Conservation (phyloP, 2,113 vertebrate species). For the Mus spicilegus region DNA sequence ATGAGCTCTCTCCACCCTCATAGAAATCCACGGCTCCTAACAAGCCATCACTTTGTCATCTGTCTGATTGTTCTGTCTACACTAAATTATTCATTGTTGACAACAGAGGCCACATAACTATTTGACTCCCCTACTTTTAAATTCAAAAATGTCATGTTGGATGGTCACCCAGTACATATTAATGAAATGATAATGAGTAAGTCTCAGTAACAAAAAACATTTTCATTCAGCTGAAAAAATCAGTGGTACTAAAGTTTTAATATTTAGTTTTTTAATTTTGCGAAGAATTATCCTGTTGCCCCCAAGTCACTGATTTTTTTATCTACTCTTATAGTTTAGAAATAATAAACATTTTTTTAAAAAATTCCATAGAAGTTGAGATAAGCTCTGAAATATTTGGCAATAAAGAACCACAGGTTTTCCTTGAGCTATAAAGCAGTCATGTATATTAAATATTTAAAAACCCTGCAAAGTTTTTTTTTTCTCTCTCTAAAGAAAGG, state of each 20-base stretch:
- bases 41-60: not conserved
- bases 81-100: constrained; percentile 40
- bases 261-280: constrained; percentile 60
- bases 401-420: constrained; percentile 67
- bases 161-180: constrained; percentile 1
- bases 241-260: constrained; percentile 41
- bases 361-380: constrained; percentile 41
- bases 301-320: constrained; percentile 45
- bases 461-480: constrained; percentile 45
- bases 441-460: constrained; percentile 79
- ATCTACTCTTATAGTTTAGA: constrained; percentile 64
- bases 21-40: not conserved
- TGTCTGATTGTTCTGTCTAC: not conserved
- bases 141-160: not conserved
- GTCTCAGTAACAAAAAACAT: not conserved
- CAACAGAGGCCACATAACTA: not conserved
- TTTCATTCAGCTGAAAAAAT: constrained; percentile 34
- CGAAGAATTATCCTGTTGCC: constrained; percentile 53
- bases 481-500: constrained; percentile 34
- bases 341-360: constrained; percentile 63
- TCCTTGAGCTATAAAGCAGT: constrained; percentile 65
- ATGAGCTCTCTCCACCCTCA: not conserved
- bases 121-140: constrained; percentile 44
- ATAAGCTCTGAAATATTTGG: constrained; percentile 74
- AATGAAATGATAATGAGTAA: constrained; percentile 53